Evolutionary conservation across 2,888 invertebrate genomes (phyloP).

Genomic region (Saturnia japonica): DNA sequence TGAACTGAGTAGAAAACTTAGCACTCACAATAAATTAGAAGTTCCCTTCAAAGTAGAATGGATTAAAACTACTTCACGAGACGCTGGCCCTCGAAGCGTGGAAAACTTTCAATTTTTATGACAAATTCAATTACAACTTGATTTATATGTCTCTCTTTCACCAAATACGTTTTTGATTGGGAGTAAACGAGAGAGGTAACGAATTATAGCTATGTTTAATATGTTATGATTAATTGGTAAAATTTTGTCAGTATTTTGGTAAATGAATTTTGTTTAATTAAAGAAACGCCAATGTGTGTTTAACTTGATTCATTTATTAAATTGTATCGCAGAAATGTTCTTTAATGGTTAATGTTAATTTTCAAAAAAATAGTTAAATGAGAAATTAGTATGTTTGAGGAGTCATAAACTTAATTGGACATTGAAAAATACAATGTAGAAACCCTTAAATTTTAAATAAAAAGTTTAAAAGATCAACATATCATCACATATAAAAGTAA

Average conservation of each 20-base stretch:
- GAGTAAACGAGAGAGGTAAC: conserved; percentile 46
- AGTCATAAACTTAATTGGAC: too few relatives aligned
- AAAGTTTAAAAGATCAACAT: too few relatives aligned
- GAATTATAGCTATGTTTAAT: conserved; percentile 53
- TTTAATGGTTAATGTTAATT: too few relatives aligned
- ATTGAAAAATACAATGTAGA: too few relatives aligned
- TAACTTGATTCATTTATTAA: not conserved
- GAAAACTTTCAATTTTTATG: conserved; percentile 81
- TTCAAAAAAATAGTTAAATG: too few relatives aligned
- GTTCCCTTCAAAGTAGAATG: conserved; percentile 76
- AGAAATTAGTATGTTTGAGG: too few relatives aligned
- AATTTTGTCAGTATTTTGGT: not conserved
- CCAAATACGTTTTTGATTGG: conserved; percentile 52
- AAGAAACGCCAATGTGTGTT: conserved; percentile 18
- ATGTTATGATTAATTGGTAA: conserved; percentile 10
- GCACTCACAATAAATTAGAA: conserved; percentile 81
- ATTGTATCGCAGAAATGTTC: too few relatives aligned
- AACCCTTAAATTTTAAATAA: too few relatives aligned
- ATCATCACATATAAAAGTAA: too few relatives aligned
- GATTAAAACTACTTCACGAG: conserved; percentile 77
- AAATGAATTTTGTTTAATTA: conserved; percentile 3
- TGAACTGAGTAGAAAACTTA: conserved; percentile 67
- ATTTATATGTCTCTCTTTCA: conserved; percentile 68
- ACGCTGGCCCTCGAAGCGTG: conserved; percentile 65
- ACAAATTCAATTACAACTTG: conserved; percentile 75